Evolutionary conservation across 2,888 invertebrate species (phyloP), one percentile per base, ranked within the genome.

Genomic region (Andrena trimmerana): DNA sequence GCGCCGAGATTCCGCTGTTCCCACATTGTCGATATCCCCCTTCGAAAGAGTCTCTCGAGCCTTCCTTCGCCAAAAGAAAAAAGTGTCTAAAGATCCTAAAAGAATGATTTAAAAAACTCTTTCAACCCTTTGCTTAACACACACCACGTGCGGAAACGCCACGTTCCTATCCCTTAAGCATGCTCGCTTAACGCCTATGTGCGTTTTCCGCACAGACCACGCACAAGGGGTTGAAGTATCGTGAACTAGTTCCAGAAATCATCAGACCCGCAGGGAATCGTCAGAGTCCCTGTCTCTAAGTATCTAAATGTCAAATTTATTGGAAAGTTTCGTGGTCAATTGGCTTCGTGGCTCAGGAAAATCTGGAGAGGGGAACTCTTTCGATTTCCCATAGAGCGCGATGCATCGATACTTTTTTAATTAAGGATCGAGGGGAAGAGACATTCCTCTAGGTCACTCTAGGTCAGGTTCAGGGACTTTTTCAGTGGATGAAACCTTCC

Each of bases 361-460:
- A 10, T 57, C 57, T 57, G 10, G 57, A 24, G 57, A 57, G 10
- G 59, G 27, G 29, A 27, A 27, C 57, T 57, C 70, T 42, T 70
- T 27, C 42, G 42, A 20, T 57, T 57, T 57, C 4, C 10, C 24
- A 0, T 10, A 10, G 33, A 36, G 10, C 48, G 50, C 90, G 90
- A 90, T 52, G 52, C 65, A 54, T 72, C 66, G 70, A 66, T 73
- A 36, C 13, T 50, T n/a, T 10, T 59, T 59, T 42, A 42, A 24
- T 75, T 36, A 7, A 13, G 8, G 10, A 6, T 33, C 6, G 29
- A 42, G 31, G 24, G 57, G 57, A 57, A 57, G 57, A 57, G 57
- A 20, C 33, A 70, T 29, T 48, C 16, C 8, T 67, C 81, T 69
- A 60, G 27, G n/a, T 59, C 52, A 73, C 42, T 42, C 16, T 0